These are phyloP conservation scores for Solea senegalensis DNA, from an alignment of 2,113 vertebrate genomes.

Conservation along the genomic window DNA sequence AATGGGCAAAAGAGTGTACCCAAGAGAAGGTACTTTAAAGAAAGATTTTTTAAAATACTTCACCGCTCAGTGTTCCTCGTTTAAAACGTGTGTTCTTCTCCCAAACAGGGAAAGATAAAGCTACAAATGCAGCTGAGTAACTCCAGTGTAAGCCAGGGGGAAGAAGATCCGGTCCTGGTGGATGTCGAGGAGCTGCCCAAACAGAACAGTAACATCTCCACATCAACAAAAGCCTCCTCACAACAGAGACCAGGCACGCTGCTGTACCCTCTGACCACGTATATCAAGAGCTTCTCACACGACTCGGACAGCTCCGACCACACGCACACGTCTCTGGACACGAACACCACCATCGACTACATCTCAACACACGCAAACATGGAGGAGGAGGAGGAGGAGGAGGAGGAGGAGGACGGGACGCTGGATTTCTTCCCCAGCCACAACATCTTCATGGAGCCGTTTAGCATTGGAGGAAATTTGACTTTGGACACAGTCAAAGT, in stretches of 20 bases:
- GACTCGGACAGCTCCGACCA: slow-evolving; percentile 73
- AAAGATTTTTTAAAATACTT: too few species aligned
- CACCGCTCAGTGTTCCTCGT: background rate
- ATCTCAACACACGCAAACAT: slow-evolving; percentile 63
- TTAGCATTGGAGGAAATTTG: slow-evolving; percentile 66
- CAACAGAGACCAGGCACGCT: background rate
- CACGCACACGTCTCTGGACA: slow-evolving; percentile 70
- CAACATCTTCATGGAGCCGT: slow-evolving; percentile 46
- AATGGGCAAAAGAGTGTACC: slow-evolving; percentile 79
- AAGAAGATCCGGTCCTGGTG: slow-evolving; percentile 65
- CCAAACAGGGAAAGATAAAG: slow-evolving; percentile 63
- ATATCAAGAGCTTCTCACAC: slow-evolving; percentile 80
- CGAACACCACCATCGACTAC: slow-evolving; percentile 70
- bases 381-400: slow-evolving; percentile 48
- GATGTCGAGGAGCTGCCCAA: slow-evolving; percentile 74
- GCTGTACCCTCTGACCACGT: slow-evolving; percentile 55
- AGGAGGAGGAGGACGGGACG: slow-evolving; percentile 39
- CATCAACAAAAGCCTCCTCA: background rate
- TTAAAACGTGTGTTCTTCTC: background rate
- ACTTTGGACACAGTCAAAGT: slow-evolving; percentile 81
- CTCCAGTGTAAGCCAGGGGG: slow-evolving; percentile 51
- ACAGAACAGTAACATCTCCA: slow-evolving; percentile 2
- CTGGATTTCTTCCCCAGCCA: slow-evolving; percentile 63
- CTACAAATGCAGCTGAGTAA: slow-evolving; percentile 51
- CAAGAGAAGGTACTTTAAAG: slow-evolving; percentile 66